Evolutionary conservation across 2,888 invertebrate species (phyloP).

Genomic region (Norana najaformis): DNA sequence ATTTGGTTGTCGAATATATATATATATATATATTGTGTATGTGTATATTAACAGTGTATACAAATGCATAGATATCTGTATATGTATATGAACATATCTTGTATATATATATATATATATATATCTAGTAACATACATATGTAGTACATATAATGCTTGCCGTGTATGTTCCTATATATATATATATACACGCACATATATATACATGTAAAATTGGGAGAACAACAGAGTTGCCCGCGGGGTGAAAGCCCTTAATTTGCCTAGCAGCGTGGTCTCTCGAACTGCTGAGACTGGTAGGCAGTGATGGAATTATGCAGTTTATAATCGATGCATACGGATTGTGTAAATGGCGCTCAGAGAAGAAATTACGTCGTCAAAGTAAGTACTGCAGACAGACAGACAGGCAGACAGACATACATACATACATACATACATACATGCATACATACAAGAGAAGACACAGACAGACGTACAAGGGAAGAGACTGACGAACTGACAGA

Average conservation of each 20-base stretch:
- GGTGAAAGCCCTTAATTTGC: background rate
- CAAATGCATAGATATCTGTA: background rate
- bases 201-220: background rate
- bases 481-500: background rate
- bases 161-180: background rate
- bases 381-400: background rate
- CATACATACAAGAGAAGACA: background rate
- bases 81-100: background rate
- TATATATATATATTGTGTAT: background rate
- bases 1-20: background rate
- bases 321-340: background rate
- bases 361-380: background rate
- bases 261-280: background rate
- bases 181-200: too few species aligned
- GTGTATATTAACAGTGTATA: background rate
- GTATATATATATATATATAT: background rate
- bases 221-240: background rate
- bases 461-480: background rate
- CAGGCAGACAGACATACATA: background rate
- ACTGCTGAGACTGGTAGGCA: background rate
- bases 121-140: too few species aligned
- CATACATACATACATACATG: too few species aligned
- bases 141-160: background rate
- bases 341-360: background rate
- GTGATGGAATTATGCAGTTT: background rate